Base-by-base conservation (phyloP, 2,888 invertebrate genomes). In the Parasteatoda lunata region DNA sequence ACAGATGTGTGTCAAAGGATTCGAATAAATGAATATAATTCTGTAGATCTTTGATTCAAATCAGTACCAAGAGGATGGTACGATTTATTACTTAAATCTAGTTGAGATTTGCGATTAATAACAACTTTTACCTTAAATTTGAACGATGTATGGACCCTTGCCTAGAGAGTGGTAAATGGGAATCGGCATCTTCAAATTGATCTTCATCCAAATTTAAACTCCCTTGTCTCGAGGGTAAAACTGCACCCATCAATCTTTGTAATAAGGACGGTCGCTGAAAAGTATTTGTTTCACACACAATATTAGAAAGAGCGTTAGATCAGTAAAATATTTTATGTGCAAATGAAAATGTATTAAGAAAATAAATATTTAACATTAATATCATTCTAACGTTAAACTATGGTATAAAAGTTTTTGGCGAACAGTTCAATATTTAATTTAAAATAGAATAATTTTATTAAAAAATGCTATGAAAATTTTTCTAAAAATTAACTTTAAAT, bases 241-340 rank as follows among this genome's bases (percentile, higher is more conserved):
- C 91, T 52, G 91, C 92, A 51, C 97, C 97, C 96, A 97, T 95
- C 93, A 98, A 94, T 94, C 97, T 96, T 94, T 96, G 96, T 95
- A 97, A 97, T 94, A 98, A 95, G 92, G 97, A 97, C 93, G 97
- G 96, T 94, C 96, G 97, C 96, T 97, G 95, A 13, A 8, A n/a
- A 72, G 51, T 11, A 7, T 9, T 6, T 5, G 15, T 5, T 11
- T 68, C 47, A n/a, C 69, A n/a, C 69, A 45, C 11, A 66, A 66
- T 45, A n/a, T 3, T 15, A n/a, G 8, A 8, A 66, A 8, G 11
- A 15, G 68, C 5, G 0, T 5, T 45, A 59, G 59, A 59, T 5
- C n/a, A 9, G n/a, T 13, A 6, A 59, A 4, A 59, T 6, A 59
- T 13, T 13, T 13, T 13, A 6, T 59, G 9, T 8, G 9, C n/a